A percentile compares a stretch with the other conserved stretches of the same genome.
phyloP scores from a whole-genome alignment of 2,888 invertebrate species.

The Melinaea menophilus region DNA sequence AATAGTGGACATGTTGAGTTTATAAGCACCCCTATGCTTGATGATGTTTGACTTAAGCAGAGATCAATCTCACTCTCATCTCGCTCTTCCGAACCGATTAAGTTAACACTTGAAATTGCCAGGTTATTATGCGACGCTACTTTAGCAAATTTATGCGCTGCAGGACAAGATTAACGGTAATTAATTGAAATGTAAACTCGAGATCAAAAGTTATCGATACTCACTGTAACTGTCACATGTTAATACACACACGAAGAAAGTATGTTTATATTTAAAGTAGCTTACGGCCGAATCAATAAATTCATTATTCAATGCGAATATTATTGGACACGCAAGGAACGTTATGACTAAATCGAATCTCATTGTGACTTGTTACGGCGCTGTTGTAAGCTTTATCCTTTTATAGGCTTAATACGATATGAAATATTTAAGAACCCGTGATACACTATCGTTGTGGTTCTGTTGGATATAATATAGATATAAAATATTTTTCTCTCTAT shows the following conservation, averaged over 20 bases:
- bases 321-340: slow-evolving; percentile 23
- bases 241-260: slow-evolving; percentile 40
- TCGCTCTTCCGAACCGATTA: neutral
- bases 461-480: too few relatives aligned
- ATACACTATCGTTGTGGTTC: too few relatives aligned
- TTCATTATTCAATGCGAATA: slow-evolving; percentile 28
- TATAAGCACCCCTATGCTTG: slow-evolving; percentile 37
- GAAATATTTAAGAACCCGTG: too few relatives aligned
- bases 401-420: slow-evolving; percentile 4
- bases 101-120: slow-evolving; percentile 13
- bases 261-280: slow-evolving; percentile 41
- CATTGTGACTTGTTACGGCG: slow-evolving; percentile 10
- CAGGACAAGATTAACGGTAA: neutral
- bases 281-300: slow-evolving; percentile 37
- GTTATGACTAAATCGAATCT: slow-evolving; percentile 17
- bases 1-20: slow-evolving; percentile 36
- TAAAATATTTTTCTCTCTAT: too few relatives aligned
- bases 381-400: slow-evolving; percentile 3
- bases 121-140: slow-evolving; percentile 11
- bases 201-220: neutral
- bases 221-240: slow-evolving; percentile 34
- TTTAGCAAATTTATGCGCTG: slow-evolving; percentile 10
- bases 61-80: slow-evolving; percentile 9
- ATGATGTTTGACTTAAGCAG: slow-evolving; percentile 24
- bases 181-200: neutral